Conservation (phyloP, 2,888 invertebrate genomes). For the Notodonta ziczac region DNA sequence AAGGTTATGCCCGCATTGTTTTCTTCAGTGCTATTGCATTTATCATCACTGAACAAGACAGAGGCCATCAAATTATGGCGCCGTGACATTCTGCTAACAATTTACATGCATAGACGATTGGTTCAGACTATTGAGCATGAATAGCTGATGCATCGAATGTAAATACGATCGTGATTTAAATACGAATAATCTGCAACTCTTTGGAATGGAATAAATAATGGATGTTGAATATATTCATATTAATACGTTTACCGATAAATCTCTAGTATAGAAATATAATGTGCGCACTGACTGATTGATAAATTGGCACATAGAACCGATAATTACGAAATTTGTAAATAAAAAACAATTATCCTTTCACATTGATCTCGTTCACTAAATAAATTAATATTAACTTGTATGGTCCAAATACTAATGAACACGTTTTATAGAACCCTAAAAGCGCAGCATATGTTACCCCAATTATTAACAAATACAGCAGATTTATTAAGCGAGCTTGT, state of each 20-base stretch:
- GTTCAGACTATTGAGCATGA: no score
- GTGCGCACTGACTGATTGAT: no score
- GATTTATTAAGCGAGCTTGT: conserved; percentile 23
- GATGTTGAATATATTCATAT: background rate
- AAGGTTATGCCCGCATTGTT: conserved; percentile 1
- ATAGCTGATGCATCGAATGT: background rate
- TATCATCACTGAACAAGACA: conserved; percentile 3
- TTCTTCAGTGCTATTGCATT: conserved; percentile 1
- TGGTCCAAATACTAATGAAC: no score
- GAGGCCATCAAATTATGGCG: conserved; percentile 4
- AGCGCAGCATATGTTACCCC: background rate
- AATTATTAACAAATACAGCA: conserved; percentile 20
- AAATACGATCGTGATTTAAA: background rate
- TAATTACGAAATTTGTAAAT: no score
- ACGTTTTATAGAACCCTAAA: conserved; percentile 13
- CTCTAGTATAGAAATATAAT: background rate
- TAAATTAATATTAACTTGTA: no score
- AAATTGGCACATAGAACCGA: no score
- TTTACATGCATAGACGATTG: no score
- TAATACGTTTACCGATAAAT: background rate
- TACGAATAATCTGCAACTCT: background rate
- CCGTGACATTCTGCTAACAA: background rate
- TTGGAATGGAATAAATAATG: background rate
- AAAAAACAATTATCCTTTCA: no score
- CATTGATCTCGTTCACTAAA: no score